Conservation (phyloP, 1,140 invertebrate species). For the Mesaphorura yosii region DNA sequence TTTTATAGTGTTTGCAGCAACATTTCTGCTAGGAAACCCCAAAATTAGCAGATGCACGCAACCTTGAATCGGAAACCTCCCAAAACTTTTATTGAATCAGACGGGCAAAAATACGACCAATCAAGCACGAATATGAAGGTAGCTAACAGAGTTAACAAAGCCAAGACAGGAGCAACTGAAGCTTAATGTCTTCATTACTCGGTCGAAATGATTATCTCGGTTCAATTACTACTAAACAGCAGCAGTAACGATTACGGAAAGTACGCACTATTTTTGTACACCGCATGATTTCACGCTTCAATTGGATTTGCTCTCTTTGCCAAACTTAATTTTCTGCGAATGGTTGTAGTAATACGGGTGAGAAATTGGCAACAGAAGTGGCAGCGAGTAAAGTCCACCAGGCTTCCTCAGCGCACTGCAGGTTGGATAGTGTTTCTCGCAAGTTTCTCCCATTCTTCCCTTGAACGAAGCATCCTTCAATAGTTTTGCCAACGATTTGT, state of each 20-base stretch:
- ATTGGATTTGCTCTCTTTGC: background rate
- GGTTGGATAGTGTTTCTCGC: slow-evolving; percentile 19
- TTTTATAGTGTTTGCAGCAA: too few species aligned
- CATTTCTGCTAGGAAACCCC: too few species aligned
- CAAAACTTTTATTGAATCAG: too few species aligned
- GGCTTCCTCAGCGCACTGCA: slow-evolving; percentile 12
- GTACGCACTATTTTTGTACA: background rate
- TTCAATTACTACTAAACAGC: too few species aligned
- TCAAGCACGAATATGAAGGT: too few species aligned
- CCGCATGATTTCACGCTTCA: background rate
- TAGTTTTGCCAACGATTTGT: slow-evolving; percentile 7
- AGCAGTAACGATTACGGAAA: background rate
- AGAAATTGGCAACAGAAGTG: slow-evolving; percentile 4
- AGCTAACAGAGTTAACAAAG: too few species aligned
- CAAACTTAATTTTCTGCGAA: background rate
- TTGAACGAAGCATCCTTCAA: slow-evolving; percentile 10
- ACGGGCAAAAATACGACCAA: too few species aligned
- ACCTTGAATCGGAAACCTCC: too few species aligned
- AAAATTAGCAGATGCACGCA: too few species aligned
- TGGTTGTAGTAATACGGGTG: slow-evolving; percentile 3
- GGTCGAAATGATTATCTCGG: too few species aligned
- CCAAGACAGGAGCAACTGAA: too few species aligned
- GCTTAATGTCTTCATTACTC: too few species aligned
- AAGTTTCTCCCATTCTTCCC: slow-evolving; percentile 20
- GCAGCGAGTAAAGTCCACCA: background rate